phyloP scores from a whole-genome alignment of 1,140 invertebrate species.

The Grapholita molesta region DNA sequence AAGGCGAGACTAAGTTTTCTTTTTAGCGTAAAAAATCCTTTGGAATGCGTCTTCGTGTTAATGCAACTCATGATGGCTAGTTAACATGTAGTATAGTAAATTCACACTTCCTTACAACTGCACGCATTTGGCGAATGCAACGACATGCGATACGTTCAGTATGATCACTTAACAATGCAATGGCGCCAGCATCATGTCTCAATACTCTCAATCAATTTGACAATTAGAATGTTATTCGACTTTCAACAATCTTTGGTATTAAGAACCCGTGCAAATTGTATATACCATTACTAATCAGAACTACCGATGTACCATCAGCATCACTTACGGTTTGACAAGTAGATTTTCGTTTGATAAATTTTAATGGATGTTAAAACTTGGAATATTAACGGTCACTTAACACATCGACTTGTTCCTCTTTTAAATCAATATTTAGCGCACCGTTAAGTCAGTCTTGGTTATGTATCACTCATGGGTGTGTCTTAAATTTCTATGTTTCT shows the following conservation, averaged over 20 bases:
- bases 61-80: constrained; percentile 16
- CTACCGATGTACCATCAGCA: too few relatives aligned
- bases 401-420: too few relatives aligned
- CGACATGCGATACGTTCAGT: neutral
- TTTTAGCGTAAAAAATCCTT: constrained; percentile 19
- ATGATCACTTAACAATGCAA: neutral
- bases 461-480: too few relatives aligned
- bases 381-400: too few relatives aligned
- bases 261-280: too few relatives aligned
- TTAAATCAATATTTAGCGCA: too few relatives aligned
- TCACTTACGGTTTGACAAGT: too few relatives aligned
- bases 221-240: neutral
- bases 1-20: constrained; percentile 10
- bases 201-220: constrained; percentile 32
- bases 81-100: neutral
- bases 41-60: constrained; percentile 3
- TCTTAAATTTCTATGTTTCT: too few relatives aligned
- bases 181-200: constrained; percentile 29
- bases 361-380: too few relatives aligned
- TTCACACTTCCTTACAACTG: neutral
- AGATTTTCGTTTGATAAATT: too few relatives aligned
- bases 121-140: constrained; percentile 2
- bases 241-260: neutral
- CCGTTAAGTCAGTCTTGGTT: too few relatives aligned
- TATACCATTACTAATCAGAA: too few relatives aligned